phyloP scores from a whole-genome alignment of 2,888 invertebrate species.

The Oscheius myriophilus region DNA sequence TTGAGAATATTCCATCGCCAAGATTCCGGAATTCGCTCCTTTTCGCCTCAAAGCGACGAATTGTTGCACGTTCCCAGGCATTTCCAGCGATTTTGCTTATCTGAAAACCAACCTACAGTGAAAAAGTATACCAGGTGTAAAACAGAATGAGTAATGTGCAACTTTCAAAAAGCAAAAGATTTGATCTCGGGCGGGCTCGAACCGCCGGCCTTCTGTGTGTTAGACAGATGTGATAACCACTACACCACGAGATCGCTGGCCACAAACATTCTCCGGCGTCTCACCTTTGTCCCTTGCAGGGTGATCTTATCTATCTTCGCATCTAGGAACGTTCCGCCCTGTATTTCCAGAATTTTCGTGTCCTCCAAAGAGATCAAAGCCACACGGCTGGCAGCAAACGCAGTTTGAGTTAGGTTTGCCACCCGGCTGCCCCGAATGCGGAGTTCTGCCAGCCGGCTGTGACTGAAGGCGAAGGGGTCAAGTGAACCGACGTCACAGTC shows the following conservation, averaged over 20 bases:
- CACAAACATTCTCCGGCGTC: too few species aligned
- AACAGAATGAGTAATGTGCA: too few species aligned
- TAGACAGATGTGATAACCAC: slow-evolving; percentile 61
- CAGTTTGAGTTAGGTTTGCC: slow-evolving; percentile 11
- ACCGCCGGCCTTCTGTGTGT: slow-evolving; percentile 60
- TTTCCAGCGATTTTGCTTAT: slow-evolving; percentile 1
- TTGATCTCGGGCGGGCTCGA: slow-evolving; percentile 56
- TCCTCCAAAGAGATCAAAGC: slow-evolving; percentile 12
- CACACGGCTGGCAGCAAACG: slow-evolving; percentile 20
- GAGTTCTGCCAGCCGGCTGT: slow-evolving; percentile 15
- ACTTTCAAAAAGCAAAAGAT: neutral
- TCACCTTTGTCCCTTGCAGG: slow-evolving; percentile 11
- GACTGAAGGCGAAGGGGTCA: slow-evolving; percentile 20
- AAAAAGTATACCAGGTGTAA: too few species aligned
- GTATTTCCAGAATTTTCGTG: slow-evolving; percentile 5
- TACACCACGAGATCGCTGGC: slow-evolving; percentile 39
- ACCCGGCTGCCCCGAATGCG: slow-evolving; percentile 6
- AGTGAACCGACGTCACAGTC: slow-evolving; percentile 10
- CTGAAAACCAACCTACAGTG: too few species aligned
- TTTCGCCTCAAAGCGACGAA: slow-evolving; percentile 17
- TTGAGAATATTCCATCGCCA: slow-evolving; percentile 7
- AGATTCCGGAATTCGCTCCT: slow-evolving; percentile 13
- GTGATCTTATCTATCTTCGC: slow-evolving; percentile 9
- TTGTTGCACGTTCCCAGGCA: slow-evolving; percentile 16
- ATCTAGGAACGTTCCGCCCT: slow-evolving; percentile 13